Conservation (phyloP, 2,113 vertebrate genomes). For the Apteryx mantelli region DNA sequence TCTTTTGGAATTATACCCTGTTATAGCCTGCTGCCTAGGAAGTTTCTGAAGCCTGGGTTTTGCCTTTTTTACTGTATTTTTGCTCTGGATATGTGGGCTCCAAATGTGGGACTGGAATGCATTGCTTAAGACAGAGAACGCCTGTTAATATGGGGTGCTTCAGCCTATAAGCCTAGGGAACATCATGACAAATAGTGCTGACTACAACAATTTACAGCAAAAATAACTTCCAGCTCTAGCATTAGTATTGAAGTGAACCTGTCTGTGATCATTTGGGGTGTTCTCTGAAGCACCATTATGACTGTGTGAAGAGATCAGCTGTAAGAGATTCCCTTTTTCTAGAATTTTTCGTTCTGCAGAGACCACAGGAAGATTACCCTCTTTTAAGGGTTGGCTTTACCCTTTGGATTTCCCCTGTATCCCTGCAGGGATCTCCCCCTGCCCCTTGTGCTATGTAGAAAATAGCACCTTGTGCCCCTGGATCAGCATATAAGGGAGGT, state of each 20-base stretch:
- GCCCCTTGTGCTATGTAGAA: not conserved
- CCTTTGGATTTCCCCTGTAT: not conserved
- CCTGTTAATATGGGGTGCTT: not conserved
- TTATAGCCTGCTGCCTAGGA: not conserved
- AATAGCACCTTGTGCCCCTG: not conserved
- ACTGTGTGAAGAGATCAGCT: not conserved
- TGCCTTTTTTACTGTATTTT: not conserved
- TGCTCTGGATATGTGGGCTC: not conserved
- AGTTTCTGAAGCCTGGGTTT: constrained; percentile 17
- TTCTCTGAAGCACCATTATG: not conserved
- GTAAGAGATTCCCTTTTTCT: not conserved
- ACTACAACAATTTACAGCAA: not conserved
- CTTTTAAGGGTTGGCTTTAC: accelerated
- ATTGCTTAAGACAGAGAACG: constrained; percentile 12
- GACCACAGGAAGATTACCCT: not conserved
- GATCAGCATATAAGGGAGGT: not conserved
- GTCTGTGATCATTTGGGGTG: not conserved
- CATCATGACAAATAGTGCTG: constrained; percentile 29
- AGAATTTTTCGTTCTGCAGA: not conserved
- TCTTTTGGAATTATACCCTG: not conserved
- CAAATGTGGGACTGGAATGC: not conserved
- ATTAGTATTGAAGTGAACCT: not conserved
- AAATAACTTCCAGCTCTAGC: not conserved
- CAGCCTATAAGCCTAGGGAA: not conserved
- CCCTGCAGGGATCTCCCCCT: not conserved